Conservation (phyloP, 2,888 invertebrate species). For the Sinohyriopsis cumingii region DNA sequence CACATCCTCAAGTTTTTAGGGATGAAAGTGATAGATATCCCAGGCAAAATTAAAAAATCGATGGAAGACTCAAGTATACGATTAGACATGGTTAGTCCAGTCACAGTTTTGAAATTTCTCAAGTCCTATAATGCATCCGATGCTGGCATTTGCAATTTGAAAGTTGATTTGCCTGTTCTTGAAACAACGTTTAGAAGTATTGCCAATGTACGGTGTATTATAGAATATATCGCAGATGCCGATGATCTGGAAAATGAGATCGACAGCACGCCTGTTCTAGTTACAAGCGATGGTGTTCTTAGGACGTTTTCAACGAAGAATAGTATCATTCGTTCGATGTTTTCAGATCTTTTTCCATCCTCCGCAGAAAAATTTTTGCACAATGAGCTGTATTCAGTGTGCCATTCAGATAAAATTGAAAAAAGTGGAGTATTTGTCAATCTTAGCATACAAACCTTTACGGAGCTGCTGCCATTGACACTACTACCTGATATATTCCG, state of each 20-base stretch:
- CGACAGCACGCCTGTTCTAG: slow-evolving; percentile 29
- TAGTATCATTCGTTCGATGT: slow-evolving; percentile 16
- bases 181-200: slow-evolving; percentile 13
- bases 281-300: slow-evolving; percentile 22
- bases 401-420: background rate
- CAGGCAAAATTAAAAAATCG: slow-evolving; percentile 11
- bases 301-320: slow-evolving; percentile 5
- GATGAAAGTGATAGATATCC: slow-evolving; percentile 23
- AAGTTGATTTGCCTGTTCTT: slow-evolving; percentile 1
- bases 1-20: slow-evolving; percentile 22
- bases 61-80: slow-evolving; percentile 11
- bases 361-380: slow-evolving; percentile 15
- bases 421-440: background rate
- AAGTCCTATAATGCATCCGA: slow-evolving; percentile 4
- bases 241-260: slow-evolving; percentile 12
- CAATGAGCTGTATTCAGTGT: background rate
- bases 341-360: slow-evolving; percentile 13
- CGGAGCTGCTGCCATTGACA: background rate
- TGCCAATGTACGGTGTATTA: slow-evolving; percentile 4
- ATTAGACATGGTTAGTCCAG: slow-evolving; percentile 1
- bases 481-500: too few species aligned
- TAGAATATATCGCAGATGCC: slow-evolving; percentile 19
- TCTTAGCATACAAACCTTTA: slow-evolving; percentile 4
- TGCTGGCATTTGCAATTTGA: background rate
- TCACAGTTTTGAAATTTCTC: slow-evolving; percentile 10